A percentile compares a stretch with the other conserved stretches of the same genome.
Evolutionary conservation across 2,888 invertebrate species (phyloP).

Genomic region (Drosophila kokeensis): DNA sequence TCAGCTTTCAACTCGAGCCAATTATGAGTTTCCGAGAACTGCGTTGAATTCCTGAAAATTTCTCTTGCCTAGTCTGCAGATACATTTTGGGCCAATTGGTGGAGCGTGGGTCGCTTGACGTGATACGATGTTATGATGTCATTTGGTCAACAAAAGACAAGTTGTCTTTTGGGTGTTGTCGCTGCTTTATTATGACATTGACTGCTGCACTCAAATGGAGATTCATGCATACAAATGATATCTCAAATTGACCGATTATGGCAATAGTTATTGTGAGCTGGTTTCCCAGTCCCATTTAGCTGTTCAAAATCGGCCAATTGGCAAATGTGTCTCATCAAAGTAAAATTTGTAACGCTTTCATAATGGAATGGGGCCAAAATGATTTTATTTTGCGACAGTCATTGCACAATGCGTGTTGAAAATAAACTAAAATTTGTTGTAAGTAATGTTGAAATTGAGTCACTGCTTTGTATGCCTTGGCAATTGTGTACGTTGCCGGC

Average conservation of each 20-base stretch:
- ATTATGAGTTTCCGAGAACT: slow-evolving; percentile 76
- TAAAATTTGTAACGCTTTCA: slow-evolving; percentile 72
- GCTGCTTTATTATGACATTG: slow-evolving; percentile 38
- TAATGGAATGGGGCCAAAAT: slow-evolving; percentile 50
- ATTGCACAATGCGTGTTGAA: slow-evolving; percentile 53
- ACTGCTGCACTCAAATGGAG: slow-evolving; percentile 37
- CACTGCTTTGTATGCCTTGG: slow-evolving; percentile 50
- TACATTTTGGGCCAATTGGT: slow-evolving; percentile 16
- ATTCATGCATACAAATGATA: slow-evolving; percentile 49
- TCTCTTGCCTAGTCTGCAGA: slow-evolving; percentile 34
- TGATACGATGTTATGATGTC: slow-evolving; percentile 51
- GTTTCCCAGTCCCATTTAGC: slow-evolving; percentile 39
- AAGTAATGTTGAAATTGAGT: slow-evolving; percentile 63
- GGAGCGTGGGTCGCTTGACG: slow-evolving; percentile 33
- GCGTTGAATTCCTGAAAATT: slow-evolving; percentile 34
- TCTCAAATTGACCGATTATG: slow-evolving; percentile 41
- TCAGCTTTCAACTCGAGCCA: slow-evolving; percentile 65
- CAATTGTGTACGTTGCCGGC: slow-evolving; percentile 53
- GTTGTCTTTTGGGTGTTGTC: background rate
- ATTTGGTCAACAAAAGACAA: slow-evolving; percentile 30
- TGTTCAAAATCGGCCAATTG: slow-evolving; percentile 33
- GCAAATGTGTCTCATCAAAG: slow-evolving; percentile 33
- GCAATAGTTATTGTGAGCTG: slow-evolving; percentile 9
- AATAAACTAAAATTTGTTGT: slow-evolving; percentile 10
- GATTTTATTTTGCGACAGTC: slow-evolving; percentile 6